These are phyloP conservation scores for Pseudolycoriella hygida DNA, from an alignment of 2,888 invertebrate species.

Conservation along the genomic window DNA sequence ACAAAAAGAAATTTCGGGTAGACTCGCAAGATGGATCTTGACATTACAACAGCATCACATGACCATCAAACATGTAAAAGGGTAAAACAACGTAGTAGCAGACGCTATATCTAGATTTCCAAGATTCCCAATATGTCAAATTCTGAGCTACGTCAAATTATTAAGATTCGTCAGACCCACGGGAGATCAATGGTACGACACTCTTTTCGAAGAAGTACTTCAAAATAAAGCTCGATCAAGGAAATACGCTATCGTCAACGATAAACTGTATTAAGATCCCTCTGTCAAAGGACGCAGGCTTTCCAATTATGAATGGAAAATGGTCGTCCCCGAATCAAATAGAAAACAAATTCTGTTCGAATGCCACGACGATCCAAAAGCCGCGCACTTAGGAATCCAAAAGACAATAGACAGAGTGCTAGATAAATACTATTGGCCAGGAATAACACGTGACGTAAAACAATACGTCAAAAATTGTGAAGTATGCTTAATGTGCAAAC, in stretches of 20 bases:
- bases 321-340: not conserved
- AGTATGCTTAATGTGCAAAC: not conserved
- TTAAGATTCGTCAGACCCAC: not conserved
- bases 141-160: not conserved
- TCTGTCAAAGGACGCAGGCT: not conserved
- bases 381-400: not conserved
- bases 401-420: not conserved
- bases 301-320: not conserved
- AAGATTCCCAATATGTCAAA: no score
- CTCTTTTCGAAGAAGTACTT: not conserved
- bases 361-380: not conserved
- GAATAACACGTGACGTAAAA: not conserved
- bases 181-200: not conserved
- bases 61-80: not conserved
- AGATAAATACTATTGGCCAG: not conserved
- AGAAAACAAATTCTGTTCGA: not conserved
- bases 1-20: not conserved
- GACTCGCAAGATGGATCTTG: not conserved
- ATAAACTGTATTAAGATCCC: not conserved
- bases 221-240: not conserved
- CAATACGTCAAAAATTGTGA: not conserved
- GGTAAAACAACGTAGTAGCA: not conserved
- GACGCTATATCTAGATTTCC: not conserved
- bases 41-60: no score
- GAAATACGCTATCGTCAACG: not conserved